These are phyloP conservation scores for Aphis craccivora DNA, from an alignment of 1,140 invertebrate genomes.

Conservation along the genomic window DNA sequence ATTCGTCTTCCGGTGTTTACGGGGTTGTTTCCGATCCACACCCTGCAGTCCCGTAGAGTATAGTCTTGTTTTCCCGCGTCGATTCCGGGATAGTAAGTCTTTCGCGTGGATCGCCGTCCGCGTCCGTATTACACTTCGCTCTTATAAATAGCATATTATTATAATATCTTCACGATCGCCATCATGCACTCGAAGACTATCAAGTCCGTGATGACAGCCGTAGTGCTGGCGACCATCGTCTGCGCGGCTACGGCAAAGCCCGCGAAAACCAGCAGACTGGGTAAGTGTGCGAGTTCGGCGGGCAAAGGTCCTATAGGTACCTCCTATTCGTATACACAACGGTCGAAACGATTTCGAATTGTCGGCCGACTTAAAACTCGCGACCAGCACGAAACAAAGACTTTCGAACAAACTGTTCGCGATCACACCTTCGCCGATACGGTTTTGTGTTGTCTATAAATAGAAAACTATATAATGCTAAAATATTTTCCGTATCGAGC, in stretches of 20 bases:
- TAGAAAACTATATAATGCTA: too few relatives aligned
- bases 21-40: too few relatives aligned
- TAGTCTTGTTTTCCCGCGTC: neutral
- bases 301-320: too few relatives aligned
- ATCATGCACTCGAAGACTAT: neutral
- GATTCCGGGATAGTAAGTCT: neutral
- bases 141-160: too few relatives aligned
- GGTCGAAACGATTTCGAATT: too few relatives aligned
- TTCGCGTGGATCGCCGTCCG: neutral
- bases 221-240: neutral
- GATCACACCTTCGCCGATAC: neutral
- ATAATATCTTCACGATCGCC: neutral
- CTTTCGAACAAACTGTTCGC: neutral
- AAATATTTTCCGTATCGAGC: neutral
- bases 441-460: too few relatives aligned
- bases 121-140: neutral
- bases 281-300: neutral
- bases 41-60: neutral
- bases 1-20: too few relatives aligned
- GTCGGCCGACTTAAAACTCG: neutral
- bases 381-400: neutral
- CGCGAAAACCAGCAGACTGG: slow-evolving; percentile 36
- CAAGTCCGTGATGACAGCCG: neutral
- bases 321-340: too few relatives aligned
- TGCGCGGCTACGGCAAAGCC: neutral